These are phyloP conservation scores for Halichoerus grypus DNA, from an alignment of 2,113 vertebrate species.

Conservation along the genomic window DNA sequence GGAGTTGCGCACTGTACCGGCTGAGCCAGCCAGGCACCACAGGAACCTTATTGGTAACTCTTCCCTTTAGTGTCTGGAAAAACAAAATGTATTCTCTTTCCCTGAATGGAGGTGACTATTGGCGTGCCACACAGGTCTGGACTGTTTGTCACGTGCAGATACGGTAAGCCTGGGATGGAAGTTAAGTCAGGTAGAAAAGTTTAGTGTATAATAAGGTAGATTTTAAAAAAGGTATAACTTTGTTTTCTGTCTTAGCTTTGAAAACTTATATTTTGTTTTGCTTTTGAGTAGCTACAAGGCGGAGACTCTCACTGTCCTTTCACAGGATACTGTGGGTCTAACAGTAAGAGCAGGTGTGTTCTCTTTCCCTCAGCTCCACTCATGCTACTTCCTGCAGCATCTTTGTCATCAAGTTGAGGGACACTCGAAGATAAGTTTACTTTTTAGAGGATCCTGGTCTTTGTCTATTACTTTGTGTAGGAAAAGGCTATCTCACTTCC, in stretches of 20 bases:
- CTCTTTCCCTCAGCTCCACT: neutral
- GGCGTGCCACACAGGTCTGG: neutral
- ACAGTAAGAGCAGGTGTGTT: neutral
- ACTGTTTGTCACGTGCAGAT: neutral
- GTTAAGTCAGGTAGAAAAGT: neutral
- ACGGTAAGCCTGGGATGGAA: neutral
- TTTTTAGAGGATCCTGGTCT: neutral
- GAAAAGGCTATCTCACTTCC: neutral
- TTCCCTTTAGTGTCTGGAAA: neutral
- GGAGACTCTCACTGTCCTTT: neutral
- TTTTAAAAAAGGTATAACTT: neutral
- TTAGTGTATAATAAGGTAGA: neutral
- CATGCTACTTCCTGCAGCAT: neutral
- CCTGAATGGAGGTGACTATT: neutral
- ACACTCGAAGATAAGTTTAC: neutral
- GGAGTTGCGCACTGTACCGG: neutral
- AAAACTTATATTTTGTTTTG: neutral
- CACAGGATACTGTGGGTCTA: neutral
- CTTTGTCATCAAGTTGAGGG: neutral
- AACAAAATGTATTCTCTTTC: neutral
- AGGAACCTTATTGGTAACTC: neutral
- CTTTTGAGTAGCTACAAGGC: neutral
- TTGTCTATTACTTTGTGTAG: neutral
- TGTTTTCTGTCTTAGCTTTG: conserved; percentile 32
- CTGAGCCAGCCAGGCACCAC: neutral